These are phyloP conservation scores for Taeniopygia guttata DNA, from an alignment of 2,797 vertebrate genomes.

Conservation along the genomic window DNA sequence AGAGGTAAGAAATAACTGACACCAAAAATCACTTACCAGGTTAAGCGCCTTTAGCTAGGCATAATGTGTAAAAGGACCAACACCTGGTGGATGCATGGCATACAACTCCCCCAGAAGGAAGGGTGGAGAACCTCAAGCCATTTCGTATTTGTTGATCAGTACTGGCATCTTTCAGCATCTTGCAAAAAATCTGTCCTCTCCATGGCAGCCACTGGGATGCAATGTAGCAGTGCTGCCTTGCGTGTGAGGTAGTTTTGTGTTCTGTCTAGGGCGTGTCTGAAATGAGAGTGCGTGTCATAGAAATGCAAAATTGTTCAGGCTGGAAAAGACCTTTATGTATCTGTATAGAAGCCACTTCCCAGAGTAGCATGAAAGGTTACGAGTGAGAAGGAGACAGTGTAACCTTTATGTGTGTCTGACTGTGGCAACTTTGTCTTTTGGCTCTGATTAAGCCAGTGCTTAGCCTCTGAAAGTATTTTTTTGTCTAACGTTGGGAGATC, in stretches of 20 bases:
- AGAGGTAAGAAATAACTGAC: background rate
- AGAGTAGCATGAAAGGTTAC: accelerated
- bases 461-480: background rate
- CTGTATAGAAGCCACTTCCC: background rate
- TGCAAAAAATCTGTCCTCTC: background rate
- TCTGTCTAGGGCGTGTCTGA: background rate
- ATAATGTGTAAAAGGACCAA: background rate
- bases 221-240: background rate
- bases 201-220: accelerated
- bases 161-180: background rate
- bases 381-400: background rate
- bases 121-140: background rate
- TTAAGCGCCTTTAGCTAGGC: background rate
- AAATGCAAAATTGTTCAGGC: background rate
- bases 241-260: accelerated
- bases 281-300: background rate
- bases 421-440: background rate
- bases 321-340: background rate
- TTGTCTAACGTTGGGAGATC: background rate
- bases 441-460: background rate
- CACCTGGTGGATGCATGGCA: accelerated
- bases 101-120: background rate
- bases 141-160: background rate
- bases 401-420: background rate
- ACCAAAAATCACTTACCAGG: background rate